These are phyloP conservation scores for Galeruca laticollis DNA, from an alignment of 2,888 invertebrate species.

Conservation along the genomic window DNA sequence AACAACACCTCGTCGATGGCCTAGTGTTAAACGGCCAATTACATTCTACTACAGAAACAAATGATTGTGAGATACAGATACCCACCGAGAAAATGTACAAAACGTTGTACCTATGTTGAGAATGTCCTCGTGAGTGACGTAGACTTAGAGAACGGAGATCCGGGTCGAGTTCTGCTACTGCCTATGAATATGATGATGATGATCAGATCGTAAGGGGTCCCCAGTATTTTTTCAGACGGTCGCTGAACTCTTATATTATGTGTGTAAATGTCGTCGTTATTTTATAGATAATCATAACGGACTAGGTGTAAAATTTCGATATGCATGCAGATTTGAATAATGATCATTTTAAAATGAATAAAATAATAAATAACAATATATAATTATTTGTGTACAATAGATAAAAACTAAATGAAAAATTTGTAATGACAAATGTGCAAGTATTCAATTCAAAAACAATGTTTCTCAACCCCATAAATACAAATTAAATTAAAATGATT, in stretches of 20 bases:
- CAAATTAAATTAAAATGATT: too few species aligned
- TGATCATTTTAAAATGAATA: not conserved
- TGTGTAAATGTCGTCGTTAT: not conserved
- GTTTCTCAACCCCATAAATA: too few species aligned
- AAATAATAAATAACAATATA: too few species aligned
- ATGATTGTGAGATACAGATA: constrained; percentile 4
- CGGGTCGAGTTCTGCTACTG: constrained; percentile 40
- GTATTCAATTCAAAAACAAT: too few species aligned
- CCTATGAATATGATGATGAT: constrained; percentile 10
- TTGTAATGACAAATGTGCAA: too few species aligned
- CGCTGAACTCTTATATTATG: constrained; percentile 23
- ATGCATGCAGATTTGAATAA: not conserved
- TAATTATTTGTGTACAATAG: too few species aligned
- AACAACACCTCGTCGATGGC: not conserved
- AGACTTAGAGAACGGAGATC: constrained; percentile 42
- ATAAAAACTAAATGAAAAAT: too few species aligned
- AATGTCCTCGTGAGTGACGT: constrained; percentile 39
- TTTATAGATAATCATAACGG: not conserved
- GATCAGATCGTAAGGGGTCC: constrained; percentile 10
- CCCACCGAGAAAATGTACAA: not conserved
- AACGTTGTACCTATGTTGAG: constrained; percentile 3
- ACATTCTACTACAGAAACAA: not conserved
- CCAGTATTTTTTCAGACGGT: constrained; percentile 25
- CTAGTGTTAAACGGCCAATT: not conserved
- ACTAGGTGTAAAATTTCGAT: not conserved